Evolutionary conservation across 2,888 invertebrate species (phyloP), one percentile per base, ranked within the genome.

Genomic region (Eupithecia centaureata): DNA sequence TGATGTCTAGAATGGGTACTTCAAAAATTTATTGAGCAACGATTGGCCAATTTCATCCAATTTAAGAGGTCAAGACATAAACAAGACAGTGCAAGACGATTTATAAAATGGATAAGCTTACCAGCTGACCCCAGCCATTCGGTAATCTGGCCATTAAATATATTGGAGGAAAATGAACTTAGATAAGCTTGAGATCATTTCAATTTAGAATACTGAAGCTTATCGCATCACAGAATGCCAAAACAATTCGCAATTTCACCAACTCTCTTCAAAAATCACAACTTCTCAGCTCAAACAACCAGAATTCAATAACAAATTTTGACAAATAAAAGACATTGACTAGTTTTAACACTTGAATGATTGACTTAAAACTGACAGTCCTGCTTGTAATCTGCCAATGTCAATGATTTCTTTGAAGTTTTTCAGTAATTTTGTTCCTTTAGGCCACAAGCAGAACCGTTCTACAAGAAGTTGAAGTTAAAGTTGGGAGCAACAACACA

Each of bases 101-200:
- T 77, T 79, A 76, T 78, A 74, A 80, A 78, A 73, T 42, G 42
- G 7, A 47, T 47, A 74, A 68, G 82, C 88, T 90, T 79, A 93
- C 94, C 94, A 94, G 87, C 91, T 94, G 88, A 94, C 94, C 85
- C 94, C 94, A 91, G 94, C 94, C 94, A 94, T 94, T 94, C 93
- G 94, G 89, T 90, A 85, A 81, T 85, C 87, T 89, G 87, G 91
- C 93, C 93, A 93, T 93, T 85, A 91, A 93, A 90, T 86, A 78
- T 79, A 77, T 80, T 80, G 83, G 76, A 81, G 82, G 83, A 85
- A 81, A 81, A 82, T 82, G 73, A 79, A 82, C 74, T 79, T 72
- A 32, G 72, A 73, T 76, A 78, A 81, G 82, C 80, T 77, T 77
- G 76, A 78, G 79, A 82, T 74, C 84, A 84, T 85, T 81, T 80